Conservation (phyloP, 2,797 vertebrate genomes). For the Hydrolagus colliei region DNA sequence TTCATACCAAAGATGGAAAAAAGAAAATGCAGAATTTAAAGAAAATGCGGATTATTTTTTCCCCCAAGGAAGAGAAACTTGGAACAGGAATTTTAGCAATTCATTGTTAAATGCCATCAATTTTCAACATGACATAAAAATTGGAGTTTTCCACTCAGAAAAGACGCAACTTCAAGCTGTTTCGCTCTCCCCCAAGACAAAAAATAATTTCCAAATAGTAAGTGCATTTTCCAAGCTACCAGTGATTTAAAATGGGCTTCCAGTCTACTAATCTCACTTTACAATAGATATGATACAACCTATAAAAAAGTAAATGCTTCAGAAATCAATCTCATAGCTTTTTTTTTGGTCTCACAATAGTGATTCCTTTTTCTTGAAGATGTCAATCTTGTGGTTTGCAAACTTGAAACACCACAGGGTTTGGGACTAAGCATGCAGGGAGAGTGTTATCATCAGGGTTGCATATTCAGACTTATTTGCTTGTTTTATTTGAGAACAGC, state of each 20-base stretch:
- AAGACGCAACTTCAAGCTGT: background rate
- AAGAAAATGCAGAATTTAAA: background rate
- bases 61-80: background rate
- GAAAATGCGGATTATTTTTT: background rate
- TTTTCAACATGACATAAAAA: too few species aligned
- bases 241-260: background rate
- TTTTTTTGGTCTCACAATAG: background rate
- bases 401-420: too few species aligned
- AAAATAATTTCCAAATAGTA: background rate
- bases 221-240: background rate
- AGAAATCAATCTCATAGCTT: background rate
- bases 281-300: background rate
- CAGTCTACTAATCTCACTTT: conserved; percentile 3
- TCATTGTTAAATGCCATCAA: background rate
- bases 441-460: background rate
- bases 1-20: background rate
- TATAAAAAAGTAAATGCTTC: background rate
- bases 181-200: background rate
- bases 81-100: background rate
- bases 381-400: background rate
- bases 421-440: background rate
- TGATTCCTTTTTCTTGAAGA: background rate
- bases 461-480: background rate
- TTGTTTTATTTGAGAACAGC: too few species aligned
- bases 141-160: background rate